phyloP scores from a whole-genome alignment of 1,140 invertebrate species.

The Teleogryllus occipitalis region DNA sequence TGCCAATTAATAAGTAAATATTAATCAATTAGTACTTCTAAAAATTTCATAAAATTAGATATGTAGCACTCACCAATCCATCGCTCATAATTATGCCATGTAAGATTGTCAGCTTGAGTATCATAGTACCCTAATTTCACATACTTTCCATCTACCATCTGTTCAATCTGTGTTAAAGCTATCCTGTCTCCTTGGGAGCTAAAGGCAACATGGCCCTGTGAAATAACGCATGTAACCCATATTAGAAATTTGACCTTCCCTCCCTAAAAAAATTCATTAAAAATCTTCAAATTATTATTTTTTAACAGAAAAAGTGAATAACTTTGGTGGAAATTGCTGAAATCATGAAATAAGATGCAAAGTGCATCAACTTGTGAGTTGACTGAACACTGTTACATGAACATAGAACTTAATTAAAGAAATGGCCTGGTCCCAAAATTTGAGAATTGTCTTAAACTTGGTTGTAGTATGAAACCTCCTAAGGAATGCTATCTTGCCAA shows the following conservation, averaged over 20 bases:
- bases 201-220: conserved; percentile 85
- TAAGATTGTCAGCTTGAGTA: conserved; percentile 87
- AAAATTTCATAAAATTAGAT: conserved; percentile 6
- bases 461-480: too few relatives aligned
- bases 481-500: too few relatives aligned
- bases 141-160: conserved; percentile 92
- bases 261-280: background rate
- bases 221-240: conserved; percentile 21
- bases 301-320: too few relatives aligned
- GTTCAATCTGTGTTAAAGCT: conserved; percentile 96
- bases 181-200: conserved; percentile 97
- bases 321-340: too few relatives aligned
- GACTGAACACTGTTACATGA: too few relatives aligned
- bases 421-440: too few relatives aligned
- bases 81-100: conserved; percentile 81
- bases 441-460: too few relatives aligned
- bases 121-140: conserved; percentile 94
- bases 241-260: background rate
- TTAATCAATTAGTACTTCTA: conserved; percentile 9
- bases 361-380: too few relatives aligned
- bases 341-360: too few relatives aligned
- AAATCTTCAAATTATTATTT: background rate
- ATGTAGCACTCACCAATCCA: conserved; percentile 63
- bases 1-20: background rate
- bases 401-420: too few relatives aligned